Evolutionary conservation across 2,797 vertebrate genomes (phyloP), one percentile per base, ranked within the genome.

Genomic region (Clarias laeviceps): DNA sequence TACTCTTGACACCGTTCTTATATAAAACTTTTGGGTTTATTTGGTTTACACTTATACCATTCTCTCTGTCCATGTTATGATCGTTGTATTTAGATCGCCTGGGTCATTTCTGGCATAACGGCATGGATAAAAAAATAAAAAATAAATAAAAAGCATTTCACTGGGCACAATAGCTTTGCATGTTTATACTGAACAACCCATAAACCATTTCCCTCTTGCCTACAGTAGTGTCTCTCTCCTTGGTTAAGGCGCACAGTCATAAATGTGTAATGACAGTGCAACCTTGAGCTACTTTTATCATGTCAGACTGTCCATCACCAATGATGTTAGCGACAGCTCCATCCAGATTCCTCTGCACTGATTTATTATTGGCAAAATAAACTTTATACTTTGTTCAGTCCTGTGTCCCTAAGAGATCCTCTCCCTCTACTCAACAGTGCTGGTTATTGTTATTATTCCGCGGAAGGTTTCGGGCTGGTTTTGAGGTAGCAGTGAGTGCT

Each of bases 341-440:
- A 93, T 93, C 94, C 94, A 93, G 89, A 93, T 93, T 9, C 87
- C 93, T 91, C 93, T 88, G 90, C 89, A 91, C 91, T 95, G 95
- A 95, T 95, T 96, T 94, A 94, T 94, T 93, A 93, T 93, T 93
- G 91, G 93, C 96, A 97, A 96, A 96, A 95, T 95, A 97, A 97
- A 96, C 95, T 96, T 96, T 96, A 95, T 77, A 96, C 95, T 95
- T 94, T 95, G 94, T 93, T 93, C 94, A 95, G 95, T 95, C 95
- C 92, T 93, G 95, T 94, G 94, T 95, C 95, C 96, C 95, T 83
- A 40, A 84, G 83, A 80, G 76, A 84, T 80, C 83, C 65, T 84
- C 54, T 73, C 61, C 70, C 77, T 85, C n/a, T 80, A 61, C 84
- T 82, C 27, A 37, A 45, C 76, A 50, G 83, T 78, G 68, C 32